Evolutionary conservation across 2,113 vertebrate species (phyloP), one percentile per base, ranked within the genome.

Genomic region (Tyto alba): DNA sequence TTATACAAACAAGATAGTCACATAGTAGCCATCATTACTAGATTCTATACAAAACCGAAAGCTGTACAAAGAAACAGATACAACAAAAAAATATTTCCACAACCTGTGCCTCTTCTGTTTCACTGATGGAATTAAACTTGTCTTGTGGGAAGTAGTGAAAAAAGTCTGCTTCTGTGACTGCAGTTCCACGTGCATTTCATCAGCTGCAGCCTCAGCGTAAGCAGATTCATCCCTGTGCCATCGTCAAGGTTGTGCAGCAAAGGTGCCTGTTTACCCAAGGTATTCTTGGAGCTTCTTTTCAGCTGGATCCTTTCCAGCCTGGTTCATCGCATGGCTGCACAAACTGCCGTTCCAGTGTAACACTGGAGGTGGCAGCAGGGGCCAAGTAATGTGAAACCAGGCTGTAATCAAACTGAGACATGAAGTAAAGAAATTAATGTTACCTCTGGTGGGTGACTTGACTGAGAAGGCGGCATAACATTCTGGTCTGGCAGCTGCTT

Each of bases 361-460:
- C 59, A 9, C 96, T 91, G 87, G 95, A 94, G 95, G 87, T 94
- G 96, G 96, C 96, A 96, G 96, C 93, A 97, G 25, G 74, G 71
- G 40, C 89, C 76, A 38, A 48, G 32, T 36, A 69, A n/a, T 48
- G 29, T 2, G 62, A 63, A 57, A 78, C 11, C 57, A 71, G 50
- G 21, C 86, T 12, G 21, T 25, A 45, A 56, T 11, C 83, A 69
- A 57, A 69, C 3, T 2, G 29, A 68, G 12, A 40, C 0, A 2
- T 3, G 36, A 74, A 72, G 73, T 23, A 68, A 41, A 48, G 30
- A 90, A 88, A 62, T 47, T 36, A 75, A 50, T 23, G 29, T 88
- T 98, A 99, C 99, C 99, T 99, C 98, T 80, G 99, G 98, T 3
- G 98, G 98, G 67, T 98, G 98, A 74, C 97, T 98, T 45, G 98